Conservation (phyloP, 2,888 invertebrate species). For the Cylindroiulus punctatus region DNA sequence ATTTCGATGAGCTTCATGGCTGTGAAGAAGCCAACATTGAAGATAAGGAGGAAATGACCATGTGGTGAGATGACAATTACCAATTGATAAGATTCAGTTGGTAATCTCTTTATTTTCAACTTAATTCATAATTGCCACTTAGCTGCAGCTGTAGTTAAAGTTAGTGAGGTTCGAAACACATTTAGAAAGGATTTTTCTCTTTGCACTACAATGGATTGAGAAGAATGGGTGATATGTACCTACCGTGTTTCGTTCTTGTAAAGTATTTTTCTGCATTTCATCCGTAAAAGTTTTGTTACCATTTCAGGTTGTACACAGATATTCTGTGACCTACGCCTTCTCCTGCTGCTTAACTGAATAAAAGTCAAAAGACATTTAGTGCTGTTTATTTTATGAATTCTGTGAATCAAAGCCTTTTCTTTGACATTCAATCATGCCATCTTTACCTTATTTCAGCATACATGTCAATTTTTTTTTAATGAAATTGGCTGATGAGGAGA, state of each 20-base stretch:
- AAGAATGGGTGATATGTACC: conserved; percentile 25
- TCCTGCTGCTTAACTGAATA: conserved; percentile 19
- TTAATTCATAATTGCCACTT: background rate
- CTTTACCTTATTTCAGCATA: conserved; percentile 12
- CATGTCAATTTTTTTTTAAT: background rate
- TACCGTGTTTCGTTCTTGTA: background rate
- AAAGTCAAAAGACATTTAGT: conserved; percentile 17
- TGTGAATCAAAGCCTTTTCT: background rate
- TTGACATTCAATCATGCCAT: background rate
- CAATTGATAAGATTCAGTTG: conserved; percentile 35
- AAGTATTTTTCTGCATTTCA: background rate
- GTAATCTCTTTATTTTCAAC: conserved; percentile 4
- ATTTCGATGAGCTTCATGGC: background rate
- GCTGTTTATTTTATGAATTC: background rate
- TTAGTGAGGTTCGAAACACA: background rate
- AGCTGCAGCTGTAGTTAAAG: background rate
- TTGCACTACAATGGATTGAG: background rate
- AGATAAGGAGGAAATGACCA: conserved; percentile 29
- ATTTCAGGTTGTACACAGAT: conserved; percentile 48
- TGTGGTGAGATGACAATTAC: conserved; percentile 46
- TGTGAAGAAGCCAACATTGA: conserved; percentile 33
- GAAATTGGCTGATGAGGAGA: background rate
- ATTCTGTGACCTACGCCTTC: conserved; percentile 47
- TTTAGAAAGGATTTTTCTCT: conserved; percentile 9
- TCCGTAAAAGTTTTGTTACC: conserved; percentile 32